These are phyloP conservation scores for Pseudomyrmex concolor DNA, from an alignment of 1,140 invertebrate genomes.

Conservation along the genomic window DNA sequence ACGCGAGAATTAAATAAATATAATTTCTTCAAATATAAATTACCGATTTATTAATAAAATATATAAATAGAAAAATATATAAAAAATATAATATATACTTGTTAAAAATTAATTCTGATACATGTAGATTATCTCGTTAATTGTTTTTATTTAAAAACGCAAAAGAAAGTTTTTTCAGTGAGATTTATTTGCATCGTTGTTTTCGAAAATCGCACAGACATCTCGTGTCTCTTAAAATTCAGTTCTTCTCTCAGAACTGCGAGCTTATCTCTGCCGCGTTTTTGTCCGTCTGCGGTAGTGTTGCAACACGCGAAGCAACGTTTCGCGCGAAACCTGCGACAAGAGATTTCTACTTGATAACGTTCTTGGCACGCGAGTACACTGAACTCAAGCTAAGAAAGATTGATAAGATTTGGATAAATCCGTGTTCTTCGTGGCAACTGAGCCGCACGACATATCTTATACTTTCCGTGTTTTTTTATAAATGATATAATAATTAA, in stretches of 20 bases:
- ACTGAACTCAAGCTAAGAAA: constrained; percentile 58
- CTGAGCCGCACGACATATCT: constrained; percentile 30
- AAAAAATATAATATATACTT: no score
- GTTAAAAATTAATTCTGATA: no score
- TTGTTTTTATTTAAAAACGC: no score
- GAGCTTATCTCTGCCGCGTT: constrained; percentile 73
- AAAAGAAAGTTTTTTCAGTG: constrained; percentile 41
- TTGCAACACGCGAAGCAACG: constrained; percentile 78
- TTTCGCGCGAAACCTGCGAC: constrained; percentile 76
- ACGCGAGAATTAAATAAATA: not conserved
- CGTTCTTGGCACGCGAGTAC: constrained; percentile 72
- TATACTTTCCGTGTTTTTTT: not conserved
- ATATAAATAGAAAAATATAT: no score
- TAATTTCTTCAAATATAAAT: not conserved
- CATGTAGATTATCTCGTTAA: no score
- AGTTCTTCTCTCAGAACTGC: constrained; percentile 24
- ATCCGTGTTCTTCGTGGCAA: constrained; percentile 33
- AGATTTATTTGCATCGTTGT: constrained; percentile 59
- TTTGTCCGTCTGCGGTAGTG: constrained; percentile 71
- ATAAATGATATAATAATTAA: constrained; percentile 23
- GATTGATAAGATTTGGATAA: constrained; percentile 69
- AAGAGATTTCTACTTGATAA: constrained; percentile 79
- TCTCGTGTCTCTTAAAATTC: constrained; percentile 27
- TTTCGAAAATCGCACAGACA: constrained; percentile 61
- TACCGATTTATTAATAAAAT: no score